A percentile compares a stretch with the other conserved stretches of the same genome.
These are phyloP conservation scores for Drosophila multiciliata DNA, from an alignment of 2,888 invertebrate genomes.

Conservation along the genomic window DNA sequence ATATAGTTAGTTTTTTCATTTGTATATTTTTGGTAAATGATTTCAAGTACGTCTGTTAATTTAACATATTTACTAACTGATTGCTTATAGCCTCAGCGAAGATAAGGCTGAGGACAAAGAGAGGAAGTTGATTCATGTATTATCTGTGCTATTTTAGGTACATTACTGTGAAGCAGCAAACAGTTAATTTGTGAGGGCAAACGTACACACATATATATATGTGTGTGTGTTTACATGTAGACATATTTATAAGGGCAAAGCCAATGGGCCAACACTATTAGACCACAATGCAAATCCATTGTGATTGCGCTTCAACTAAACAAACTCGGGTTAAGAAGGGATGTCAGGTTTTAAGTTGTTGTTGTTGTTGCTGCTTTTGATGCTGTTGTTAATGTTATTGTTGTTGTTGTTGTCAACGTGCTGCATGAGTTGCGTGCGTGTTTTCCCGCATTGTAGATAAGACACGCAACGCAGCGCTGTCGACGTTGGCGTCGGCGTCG, in stretches of 20 bases:
- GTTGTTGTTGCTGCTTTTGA: slow-evolving; percentile 13
- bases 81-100: background rate
- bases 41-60: background rate
- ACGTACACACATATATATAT: background rate
- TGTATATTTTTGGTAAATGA: background rate
- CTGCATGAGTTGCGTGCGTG: slow-evolving; percentile 73
- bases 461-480: slow-evolving; percentile 73
- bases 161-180: slow-evolving; percentile 3
- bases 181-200: slow-evolving; percentile 47
- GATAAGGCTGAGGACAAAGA: background rate
- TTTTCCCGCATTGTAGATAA: slow-evolving; percentile 78
- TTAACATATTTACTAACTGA: background rate
- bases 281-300: slow-evolving; percentile 57
- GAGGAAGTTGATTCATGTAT: slow-evolving; percentile 27
- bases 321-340: slow-evolving; percentile 25
- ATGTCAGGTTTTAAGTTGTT: slow-evolving; percentile 24
- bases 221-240: background rate
- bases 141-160: slow-evolving; percentile 30
- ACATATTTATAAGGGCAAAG: slow-evolving; percentile 20
- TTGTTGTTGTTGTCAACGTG: slow-evolving; percentile 48
- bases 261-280: slow-evolving; percentile 49
- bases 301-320: slow-evolving; percentile 48
- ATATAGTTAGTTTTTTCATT: background rate
- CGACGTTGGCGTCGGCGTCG: slow-evolving; percentile 27
- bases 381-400: slow-evolving; percentile 15